Evolutionary conservation across 1,140 invertebrate genomes (phyloP).

Genomic region (Solenopsis invicta): DNA sequence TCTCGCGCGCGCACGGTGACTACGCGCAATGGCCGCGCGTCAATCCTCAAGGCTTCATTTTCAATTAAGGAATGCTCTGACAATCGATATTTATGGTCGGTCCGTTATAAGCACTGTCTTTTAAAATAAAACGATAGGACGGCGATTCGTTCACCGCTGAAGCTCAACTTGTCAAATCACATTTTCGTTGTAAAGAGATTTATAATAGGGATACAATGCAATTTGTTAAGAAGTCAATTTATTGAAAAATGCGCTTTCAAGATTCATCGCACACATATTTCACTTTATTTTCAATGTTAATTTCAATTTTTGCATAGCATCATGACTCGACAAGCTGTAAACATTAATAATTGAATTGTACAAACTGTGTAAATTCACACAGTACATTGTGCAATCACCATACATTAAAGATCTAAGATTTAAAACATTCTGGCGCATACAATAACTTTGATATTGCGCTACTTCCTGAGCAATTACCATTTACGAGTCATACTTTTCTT

Average conservation of each 20-base stretch:
- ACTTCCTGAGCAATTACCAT: neutral
- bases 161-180: neutral
- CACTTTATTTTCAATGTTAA: neutral
- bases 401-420: neutral
- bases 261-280: neutral
- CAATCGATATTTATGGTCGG: slow-evolving; percentile 27
- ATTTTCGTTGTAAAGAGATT: neutral
- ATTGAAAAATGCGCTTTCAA: neutral
- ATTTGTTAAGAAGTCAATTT: slow-evolving; percentile 12
- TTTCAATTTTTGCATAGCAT: neutral
- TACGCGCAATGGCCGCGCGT: slow-evolving; percentile 21
- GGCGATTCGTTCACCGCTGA: neutral
- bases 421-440: neutral
- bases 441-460: slow-evolving; percentile 13
- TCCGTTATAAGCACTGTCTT: neutral
- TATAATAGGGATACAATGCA: neutral
- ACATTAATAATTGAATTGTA: slow-evolving; percentile 17
- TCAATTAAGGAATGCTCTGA: slow-evolving; percentile 41
- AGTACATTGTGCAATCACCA: neutral
- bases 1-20: slow-evolving; percentile 6
- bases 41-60: slow-evolving; percentile 41
- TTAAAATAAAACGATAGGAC: neutral
- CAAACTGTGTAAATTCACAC: neutral
- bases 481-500: neutral
- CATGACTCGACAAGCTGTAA: neutral